These are phyloP conservation scores for Limnephilus auricula DNA, from an alignment of 2,888 invertebrate genomes.

Conservation along the genomic window DNA sequence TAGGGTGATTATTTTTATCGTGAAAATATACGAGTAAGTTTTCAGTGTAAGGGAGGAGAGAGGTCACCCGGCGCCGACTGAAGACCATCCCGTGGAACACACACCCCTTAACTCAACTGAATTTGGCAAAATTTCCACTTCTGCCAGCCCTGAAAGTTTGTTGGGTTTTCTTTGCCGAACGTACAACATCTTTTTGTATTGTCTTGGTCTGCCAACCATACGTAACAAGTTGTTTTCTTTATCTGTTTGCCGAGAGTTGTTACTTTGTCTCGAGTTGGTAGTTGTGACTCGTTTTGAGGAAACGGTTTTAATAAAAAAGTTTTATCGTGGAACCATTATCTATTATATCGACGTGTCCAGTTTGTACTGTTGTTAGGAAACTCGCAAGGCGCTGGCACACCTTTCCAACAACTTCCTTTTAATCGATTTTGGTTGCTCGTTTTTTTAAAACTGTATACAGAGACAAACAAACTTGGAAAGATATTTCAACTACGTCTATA, in stretches of 20 bases:
- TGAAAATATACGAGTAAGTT: neutral
- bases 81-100: neutral
- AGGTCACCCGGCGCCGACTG: neutral
- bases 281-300: slow-evolving; percentile 45
- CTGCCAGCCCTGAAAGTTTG: slow-evolving; percentile 51
- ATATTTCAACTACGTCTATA: neutral
- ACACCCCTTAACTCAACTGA: slow-evolving; percentile 32
- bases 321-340: slow-evolving; percentile 64
- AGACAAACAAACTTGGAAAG: neutral
- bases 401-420: neutral
- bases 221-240: slow-evolving; percentile 61
- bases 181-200: slow-evolving; percentile 64
- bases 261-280: slow-evolving; percentile 56
- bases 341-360: slow-evolving; percentile 43
- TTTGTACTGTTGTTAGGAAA: slow-evolving; percentile 29
- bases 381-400: neutral
- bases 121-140: slow-evolving; percentile 60
- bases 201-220: slow-evolving; percentile 64
- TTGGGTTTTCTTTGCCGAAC: slow-evolving; percentile 57
- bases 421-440: neutral
- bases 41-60: neutral
- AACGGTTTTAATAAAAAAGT: slow-evolving; percentile 64
- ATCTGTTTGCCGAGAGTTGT: slow-evolving; percentile 60
- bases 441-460: neutral
- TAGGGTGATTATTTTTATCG: neutral